These are phyloP conservation scores for Arctopsyche grandis DNA, from an alignment of 1,140 invertebrate species.

Conservation along the genomic window DNA sequence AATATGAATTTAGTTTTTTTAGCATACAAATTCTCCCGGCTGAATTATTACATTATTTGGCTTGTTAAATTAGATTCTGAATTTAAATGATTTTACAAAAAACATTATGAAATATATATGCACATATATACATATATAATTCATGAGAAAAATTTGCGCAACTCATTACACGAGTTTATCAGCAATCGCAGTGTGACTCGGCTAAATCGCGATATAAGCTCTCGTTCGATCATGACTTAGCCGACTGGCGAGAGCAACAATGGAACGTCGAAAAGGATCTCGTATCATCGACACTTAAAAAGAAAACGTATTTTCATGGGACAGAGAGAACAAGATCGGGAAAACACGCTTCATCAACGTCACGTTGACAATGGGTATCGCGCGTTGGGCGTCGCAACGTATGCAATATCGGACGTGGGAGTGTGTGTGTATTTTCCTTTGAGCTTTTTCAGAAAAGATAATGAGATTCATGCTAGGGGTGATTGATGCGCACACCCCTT, in stretches of 20 bases:
- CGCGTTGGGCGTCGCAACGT: background rate
- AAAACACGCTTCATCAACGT: slow-evolving; percentile 53
- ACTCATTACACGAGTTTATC: too few relatives aligned
- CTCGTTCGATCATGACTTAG: slow-evolving; percentile 50
- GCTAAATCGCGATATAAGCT: background rate
- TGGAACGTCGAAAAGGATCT: slow-evolving; percentile 19
- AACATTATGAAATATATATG: too few relatives aligned
- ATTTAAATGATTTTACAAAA: too few relatives aligned
- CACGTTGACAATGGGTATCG: slow-evolving; percentile 47
- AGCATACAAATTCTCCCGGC: too few relatives aligned
- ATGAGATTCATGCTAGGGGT: slow-evolving; percentile 40
- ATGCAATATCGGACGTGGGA: background rate
- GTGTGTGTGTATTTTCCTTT: background rate
- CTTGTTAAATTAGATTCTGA: too few relatives aligned
- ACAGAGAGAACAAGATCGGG: slow-evolving; percentile 47
- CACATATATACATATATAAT: too few relatives aligned
- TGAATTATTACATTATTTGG: too few relatives aligned
- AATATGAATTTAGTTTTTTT: too few relatives aligned
- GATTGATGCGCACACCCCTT: slow-evolving; percentile 31
- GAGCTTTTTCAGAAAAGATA: slow-evolving; percentile 24
- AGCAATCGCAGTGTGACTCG: background rate
- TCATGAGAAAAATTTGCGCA: too few relatives aligned
- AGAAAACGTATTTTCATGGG: slow-evolving; percentile 28
- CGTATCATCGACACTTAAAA: slow-evolving; percentile 46
- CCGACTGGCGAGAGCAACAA: slow-evolving; percentile 4